Evolutionary conservation across 2,113 vertebrate species (phyloP).

Genomic region (Brachirus orientalis): DNA sequence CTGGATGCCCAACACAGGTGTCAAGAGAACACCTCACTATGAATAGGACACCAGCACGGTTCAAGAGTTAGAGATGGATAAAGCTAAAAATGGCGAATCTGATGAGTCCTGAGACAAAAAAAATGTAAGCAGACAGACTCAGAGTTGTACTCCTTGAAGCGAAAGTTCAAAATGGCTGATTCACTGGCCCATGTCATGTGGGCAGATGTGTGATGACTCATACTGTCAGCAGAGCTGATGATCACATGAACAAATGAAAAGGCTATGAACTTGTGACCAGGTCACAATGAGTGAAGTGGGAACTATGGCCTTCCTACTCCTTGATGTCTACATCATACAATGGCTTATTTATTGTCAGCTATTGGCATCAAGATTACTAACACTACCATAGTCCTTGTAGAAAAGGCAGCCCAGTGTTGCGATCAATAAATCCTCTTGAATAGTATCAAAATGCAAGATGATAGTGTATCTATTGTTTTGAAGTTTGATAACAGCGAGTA

Average conservation of each 20-base stretch:
- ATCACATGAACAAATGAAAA: slow-evolving; percentile 49
- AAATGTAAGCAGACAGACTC: slow-evolving; percentile 17
- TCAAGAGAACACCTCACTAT: too few relatives aligned
- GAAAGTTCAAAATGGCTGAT: slow-evolving; percentile 36
- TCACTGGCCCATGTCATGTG: slow-evolving; percentile 34
- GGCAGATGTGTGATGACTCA: slow-evolving; percentile 35
- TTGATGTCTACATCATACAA: slow-evolving; percentile 17
- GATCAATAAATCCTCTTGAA: background rate
- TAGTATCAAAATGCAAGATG: background rate
- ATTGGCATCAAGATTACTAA: slow-evolving; percentile 2
- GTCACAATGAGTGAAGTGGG: slow-evolving; percentile 18
- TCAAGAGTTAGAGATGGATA: slow-evolving; percentile 1
- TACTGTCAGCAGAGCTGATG: slow-evolving; percentile 13
- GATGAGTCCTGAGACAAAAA: slow-evolving; percentile 3
- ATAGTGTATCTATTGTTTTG: slow-evolving; percentile 4
- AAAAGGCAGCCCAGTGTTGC: slow-evolving; percentile 4
- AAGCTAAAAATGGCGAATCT: slow-evolving; percentile 12
- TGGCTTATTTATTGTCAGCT: slow-evolving; percentile 2
- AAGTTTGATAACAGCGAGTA: background rate
- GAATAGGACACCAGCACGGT: too few relatives aligned
- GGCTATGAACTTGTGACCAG: slow-evolving; percentile 21
- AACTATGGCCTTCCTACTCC: slow-evolving; percentile 34
- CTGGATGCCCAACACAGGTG: too few relatives aligned
- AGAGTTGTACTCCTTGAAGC: slow-evolving; percentile 21
- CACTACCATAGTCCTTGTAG: background rate